Base-by-base conservation (phyloP, 2,113 vertebrate species). In the Spilogale gracilis region DNA sequence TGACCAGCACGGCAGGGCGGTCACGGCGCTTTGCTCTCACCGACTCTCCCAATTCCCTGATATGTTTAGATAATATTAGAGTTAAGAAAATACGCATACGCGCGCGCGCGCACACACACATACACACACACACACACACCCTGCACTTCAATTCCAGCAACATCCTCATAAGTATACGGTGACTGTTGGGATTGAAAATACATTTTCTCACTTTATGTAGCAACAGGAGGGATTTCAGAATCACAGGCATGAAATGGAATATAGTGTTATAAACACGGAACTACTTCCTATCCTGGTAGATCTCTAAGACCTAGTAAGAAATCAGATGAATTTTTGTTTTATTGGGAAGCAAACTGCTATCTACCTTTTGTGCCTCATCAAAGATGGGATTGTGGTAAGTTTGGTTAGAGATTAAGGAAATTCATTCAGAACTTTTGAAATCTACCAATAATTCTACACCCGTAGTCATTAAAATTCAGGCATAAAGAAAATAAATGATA, bases 401-500 rank as follows among this genome's bases (percentile, higher is more conserved):
- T 96, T 95, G 96, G 30, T n/a, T 18, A 84, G 61, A 83, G 91
- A 58, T 90, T 94, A 97, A 98, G 74, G 2, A 0, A 63, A 27
- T 45, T 96, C 65, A 96, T 97, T 98, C 80, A 97, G 88, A 94
- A 3, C 13, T 91, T 91, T 76, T 32, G 1, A 96, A 89, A 88
- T 97, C 76, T 85, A 89, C 97, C 69, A 91, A 97, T 58, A 91
- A 95, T 96, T 88, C 90, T 71, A 91, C 65, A 89, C 86, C 89
- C 79, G 83, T 69, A 89, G 56, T 82, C 48, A 0, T 96, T 97
- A 79, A 94, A 88, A 94, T 94, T 96, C 83, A 97, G 94, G 97
- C 95, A 88, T 1, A 43, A 97, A 97, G 96, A 96, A 98, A 96
- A 97, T 97, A 97, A 98, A 90, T 74, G 95, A 95, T 71, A 96